These are phyloP conservation scores for Dendrophyllia cribrosa DNA, from an alignment of 64 coral and sea anemone species.

Conservation along the genomic window DNA sequence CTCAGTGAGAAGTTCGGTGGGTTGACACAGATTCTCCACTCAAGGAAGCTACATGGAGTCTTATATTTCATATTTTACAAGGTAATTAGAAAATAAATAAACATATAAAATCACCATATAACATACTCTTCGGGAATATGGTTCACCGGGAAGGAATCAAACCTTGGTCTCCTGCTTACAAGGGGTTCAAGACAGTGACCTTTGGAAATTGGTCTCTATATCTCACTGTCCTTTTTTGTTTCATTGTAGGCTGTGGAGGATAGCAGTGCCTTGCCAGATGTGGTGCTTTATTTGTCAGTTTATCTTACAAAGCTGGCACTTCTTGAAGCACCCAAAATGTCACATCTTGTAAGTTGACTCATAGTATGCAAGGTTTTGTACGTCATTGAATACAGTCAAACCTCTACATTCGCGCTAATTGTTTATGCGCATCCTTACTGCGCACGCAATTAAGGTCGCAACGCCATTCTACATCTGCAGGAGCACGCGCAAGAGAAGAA, in stretches of 20 bases:
- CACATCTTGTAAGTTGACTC: constrained; percentile 43
- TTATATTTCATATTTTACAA: constrained; percentile 89
- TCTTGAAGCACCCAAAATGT: constrained; percentile 24
- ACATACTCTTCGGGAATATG: too few relatives aligned
- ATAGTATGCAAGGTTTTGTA: too few relatives aligned
- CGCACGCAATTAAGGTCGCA: too few relatives aligned
- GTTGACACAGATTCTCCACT: constrained; percentile 73
- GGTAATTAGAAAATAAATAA: constrained; percentile 66
- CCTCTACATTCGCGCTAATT: too few relatives aligned
- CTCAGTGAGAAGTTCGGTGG: constrained; percentile 71
- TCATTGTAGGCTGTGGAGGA: constrained; percentile 73
- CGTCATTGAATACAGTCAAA: too few relatives aligned
- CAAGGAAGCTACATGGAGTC: constrained; percentile 89
- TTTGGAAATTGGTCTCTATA: neutral
- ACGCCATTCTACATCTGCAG: too few relatives aligned
- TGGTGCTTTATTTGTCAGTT: constrained; percentile 64
- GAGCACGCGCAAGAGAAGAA: too few relatives aligned
- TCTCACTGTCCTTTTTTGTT: neutral
- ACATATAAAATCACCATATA: too few relatives aligned
- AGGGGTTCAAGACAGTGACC: neutral
- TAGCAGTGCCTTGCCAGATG: constrained; percentile 68
- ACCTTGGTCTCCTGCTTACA: neutral
- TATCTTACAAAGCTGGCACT: constrained; percentile 87
- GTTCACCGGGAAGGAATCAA: too few relatives aligned
- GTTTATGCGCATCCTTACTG: too few relatives aligned